Evolutionary conservation across 1,140 invertebrate species (phyloP), one percentile per base, ranked within the genome.

Genomic region (Nymphalis io): DNA sequence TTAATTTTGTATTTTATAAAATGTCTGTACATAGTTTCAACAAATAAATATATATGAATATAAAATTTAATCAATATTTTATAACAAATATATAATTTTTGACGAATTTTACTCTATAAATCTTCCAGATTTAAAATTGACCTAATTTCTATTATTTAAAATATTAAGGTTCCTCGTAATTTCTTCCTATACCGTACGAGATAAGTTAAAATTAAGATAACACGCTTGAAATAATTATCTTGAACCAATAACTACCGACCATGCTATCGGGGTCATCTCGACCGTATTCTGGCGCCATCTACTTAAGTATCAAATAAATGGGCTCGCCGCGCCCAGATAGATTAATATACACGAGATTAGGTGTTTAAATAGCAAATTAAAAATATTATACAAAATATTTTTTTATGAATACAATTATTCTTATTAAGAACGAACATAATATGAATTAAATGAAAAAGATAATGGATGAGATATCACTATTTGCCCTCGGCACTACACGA

Each of bases 271-370:
- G 40, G 40, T 42, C 40, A 42, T 42, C 15, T n/a, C 44, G 44
- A 3, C n/a, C n/a, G n/a, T 46, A 46, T 46, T 46, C 44, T 46
- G 44, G 44, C 44, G 44, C 44, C 44, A 46, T 46, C 44, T 46
- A 46, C 44, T n/a, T 46, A n/a, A 16, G 15, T 46, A 46, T 16
- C 44, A 46, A 16, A 3, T 15, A 12, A 42, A 42, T n/a, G 12
- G 16, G n/a, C 27, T 33, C 27, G 27, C 44, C 16, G n/a, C 44
- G 6, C 15, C 44, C 44, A 46, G 15, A 42, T 42, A 42, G 15
- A 42, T 42, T 42, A 12, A 16, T 46, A 46, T 46, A 16, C 44
- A 46, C 15, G 15, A 33, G 44, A 46, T 46, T 46, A 46, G n/a
- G 44, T 46, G 44, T 46, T 42, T 46, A 46, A 46, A 16, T 46